A percentile compares a stretch with the other conserved stretches of the same genome.
Evolutionary conservation across 2,888 invertebrate species (phyloP).

Genomic region (Drosophila diplacantha): DNA sequence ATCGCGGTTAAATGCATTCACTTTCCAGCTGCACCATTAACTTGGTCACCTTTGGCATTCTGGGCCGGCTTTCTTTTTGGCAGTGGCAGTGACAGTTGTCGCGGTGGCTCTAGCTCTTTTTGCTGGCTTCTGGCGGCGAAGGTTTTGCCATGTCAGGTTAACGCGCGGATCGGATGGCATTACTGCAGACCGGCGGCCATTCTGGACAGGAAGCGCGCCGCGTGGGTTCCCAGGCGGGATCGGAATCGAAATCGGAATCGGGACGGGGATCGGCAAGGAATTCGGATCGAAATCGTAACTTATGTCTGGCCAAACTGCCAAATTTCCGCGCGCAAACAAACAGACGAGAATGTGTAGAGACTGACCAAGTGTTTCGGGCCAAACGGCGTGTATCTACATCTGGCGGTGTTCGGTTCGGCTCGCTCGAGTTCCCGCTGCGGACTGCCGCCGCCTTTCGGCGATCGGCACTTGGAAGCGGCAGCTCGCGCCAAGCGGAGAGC

Average conservation of each 20-base stretch:
- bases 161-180: constrained; percentile 16
- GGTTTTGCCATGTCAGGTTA: constrained; percentile 39
- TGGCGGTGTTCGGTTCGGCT: constrained; percentile 58
- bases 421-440: constrained; percentile 53
- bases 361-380: constrained; percentile 27
- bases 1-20: constrained; percentile 29
- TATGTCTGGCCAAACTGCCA: constrained; percentile 11
- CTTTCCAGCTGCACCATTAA: constrained; percentile 49
- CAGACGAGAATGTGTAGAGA: constrained; percentile 24
- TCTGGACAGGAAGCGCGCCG: constrained; percentile 4
- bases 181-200: constrained; percentile 2
- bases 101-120: constrained; percentile 12
- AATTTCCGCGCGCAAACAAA: constrained; percentile 43
- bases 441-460: constrained; percentile 37
- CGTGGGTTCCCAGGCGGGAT: background rate
- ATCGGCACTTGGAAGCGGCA: constrained; percentile 18
- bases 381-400: constrained; percentile 32
- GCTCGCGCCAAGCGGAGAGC: constrained; percentile 6
- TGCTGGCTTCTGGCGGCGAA: constrained; percentile 21
- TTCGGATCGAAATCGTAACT: constrained; percentile 1
- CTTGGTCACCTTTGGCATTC: constrained; percentile 47
- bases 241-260: background rate
- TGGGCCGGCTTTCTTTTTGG: constrained; percentile 34
- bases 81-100: constrained; percentile 7
- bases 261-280: background rate